Percentiles rank a stretch among this genome's conserved stretches.
These are phyloP conservation scores for Byasa hedistus DNA, from an alignment of 2,888 invertebrate species.

Conservation along the genomic window DNA sequence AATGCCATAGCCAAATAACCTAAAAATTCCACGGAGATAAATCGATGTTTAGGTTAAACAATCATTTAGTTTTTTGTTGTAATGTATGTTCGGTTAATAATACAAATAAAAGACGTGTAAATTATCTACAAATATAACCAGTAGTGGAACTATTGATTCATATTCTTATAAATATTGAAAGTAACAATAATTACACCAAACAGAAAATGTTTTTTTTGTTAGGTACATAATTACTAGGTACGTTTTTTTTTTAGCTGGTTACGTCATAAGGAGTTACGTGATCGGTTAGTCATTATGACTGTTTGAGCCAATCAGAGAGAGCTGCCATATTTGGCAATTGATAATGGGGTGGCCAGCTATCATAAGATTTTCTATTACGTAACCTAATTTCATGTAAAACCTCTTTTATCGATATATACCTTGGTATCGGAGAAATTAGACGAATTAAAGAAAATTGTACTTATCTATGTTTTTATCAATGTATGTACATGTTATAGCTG, in stretches of 20 bases:
- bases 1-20: too few species aligned
- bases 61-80: too few species aligned
- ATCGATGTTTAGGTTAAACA: too few species aligned
- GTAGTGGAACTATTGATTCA: not conserved
- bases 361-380: not conserved
- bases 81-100: too few species aligned
- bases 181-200: not conserved
- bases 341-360: not conserved
- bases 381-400: not conserved
- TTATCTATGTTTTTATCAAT: not conserved
- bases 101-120: too few species aligned
- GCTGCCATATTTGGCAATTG: slow-evolving; percentile 3
- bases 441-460: not conserved
- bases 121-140: too few species aligned
- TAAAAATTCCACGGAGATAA: too few species aligned
- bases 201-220: not conserved
- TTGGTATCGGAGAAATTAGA: not conserved
- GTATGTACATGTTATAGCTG: too few species aligned
- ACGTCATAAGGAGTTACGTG: not conserved
- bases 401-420: not conserved
- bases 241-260: not conserved
- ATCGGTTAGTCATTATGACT: not conserved
- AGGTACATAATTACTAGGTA: not conserved
- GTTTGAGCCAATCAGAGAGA: slow-evolving; percentile 1
- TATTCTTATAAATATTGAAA: not conserved